phyloP scores from a whole-genome alignment of 1,140 invertebrate genomes.

The Caenorhabditis inopinata region DNA sequence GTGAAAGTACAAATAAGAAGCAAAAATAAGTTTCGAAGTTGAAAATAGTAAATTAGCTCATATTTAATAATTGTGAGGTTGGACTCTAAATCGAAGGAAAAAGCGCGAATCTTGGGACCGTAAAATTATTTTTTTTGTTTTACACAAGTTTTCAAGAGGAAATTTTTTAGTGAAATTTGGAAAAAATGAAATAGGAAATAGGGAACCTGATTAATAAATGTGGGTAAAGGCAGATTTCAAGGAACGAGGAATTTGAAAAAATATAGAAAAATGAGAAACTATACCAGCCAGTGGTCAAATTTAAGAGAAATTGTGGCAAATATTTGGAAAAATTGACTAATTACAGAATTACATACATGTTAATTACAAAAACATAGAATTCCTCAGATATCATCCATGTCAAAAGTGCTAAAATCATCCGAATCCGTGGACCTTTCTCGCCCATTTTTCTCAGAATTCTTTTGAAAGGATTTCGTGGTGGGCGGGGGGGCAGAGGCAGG shows the following conservation, averaged over 20 bases:
- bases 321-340: background rate
- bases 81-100: too few relatives aligned
- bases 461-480: background rate
- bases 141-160: too few relatives aligned
- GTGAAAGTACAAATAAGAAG: too few relatives aligned
- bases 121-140: too few relatives aligned
- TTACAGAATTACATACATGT: background rate
- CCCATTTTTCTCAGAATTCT: background rate
- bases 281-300: slow-evolving; percentile 12
- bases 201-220: background rate
- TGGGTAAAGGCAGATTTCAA: background rate
- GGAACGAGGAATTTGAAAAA: background rate
- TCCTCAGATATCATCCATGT: background rate
- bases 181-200: too few relatives aligned
- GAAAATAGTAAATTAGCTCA: too few relatives aligned
- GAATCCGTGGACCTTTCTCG: background rate
- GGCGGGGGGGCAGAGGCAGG: background rate
- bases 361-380: background rate
- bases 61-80: too few relatives aligned
- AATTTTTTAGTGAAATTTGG: too few relatives aligned
- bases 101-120: too few relatives aligned
- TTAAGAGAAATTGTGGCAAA: background rate
- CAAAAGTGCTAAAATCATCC: background rate
- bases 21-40: too few relatives aligned
- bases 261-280: background rate